Evolutionary conservation across 2,797 vertebrate genomes (phyloP).

Genomic region (Artibeus jamaicensis): DNA sequence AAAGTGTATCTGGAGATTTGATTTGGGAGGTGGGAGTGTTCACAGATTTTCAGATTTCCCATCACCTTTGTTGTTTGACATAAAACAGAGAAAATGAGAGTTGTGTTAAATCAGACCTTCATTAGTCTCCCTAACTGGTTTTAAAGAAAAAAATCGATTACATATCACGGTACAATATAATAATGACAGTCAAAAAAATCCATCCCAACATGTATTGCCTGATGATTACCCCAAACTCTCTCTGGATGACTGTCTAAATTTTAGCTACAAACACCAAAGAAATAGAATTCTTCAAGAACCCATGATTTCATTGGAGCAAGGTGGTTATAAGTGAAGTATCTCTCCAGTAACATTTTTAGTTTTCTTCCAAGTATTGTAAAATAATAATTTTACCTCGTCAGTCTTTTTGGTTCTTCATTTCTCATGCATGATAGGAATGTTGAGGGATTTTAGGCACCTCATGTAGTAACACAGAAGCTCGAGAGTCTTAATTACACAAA

Average conservation of each 20-base stretch:
- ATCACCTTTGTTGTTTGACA: not conserved
- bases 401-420: slow-evolving; percentile 55
- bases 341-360: slow-evolving; percentile 34
- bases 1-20: not conserved
- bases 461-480: slow-evolving; percentile 58
- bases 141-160: not conserved
- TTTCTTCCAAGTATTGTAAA: slow-evolving; percentile 50
- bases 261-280: not conserved
- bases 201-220: not conserved
- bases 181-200: not conserved
- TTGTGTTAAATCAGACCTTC: not conserved
- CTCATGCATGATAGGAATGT: slow-evolving; percentile 41
- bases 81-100: slow-evolving; percentile 5
- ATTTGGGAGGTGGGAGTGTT: slow-evolving; percentile 15
- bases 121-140: not conserved
- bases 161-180: not conserved
- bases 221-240: not conserved
- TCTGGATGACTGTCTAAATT: slow-evolving; percentile 17
- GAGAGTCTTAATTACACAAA: slow-evolving; percentile 72
- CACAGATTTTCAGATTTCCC: not conserved
- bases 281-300: not conserved
- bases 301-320: not conserved
- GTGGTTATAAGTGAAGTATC: not conserved
- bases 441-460: slow-evolving; percentile 67
- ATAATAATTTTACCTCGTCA: slow-evolving; percentile 55